These are phyloP conservation scores for Drepanosiphum platanoidis DNA, from an alignment of 2,888 invertebrate species.

Conservation along the genomic window DNA sequence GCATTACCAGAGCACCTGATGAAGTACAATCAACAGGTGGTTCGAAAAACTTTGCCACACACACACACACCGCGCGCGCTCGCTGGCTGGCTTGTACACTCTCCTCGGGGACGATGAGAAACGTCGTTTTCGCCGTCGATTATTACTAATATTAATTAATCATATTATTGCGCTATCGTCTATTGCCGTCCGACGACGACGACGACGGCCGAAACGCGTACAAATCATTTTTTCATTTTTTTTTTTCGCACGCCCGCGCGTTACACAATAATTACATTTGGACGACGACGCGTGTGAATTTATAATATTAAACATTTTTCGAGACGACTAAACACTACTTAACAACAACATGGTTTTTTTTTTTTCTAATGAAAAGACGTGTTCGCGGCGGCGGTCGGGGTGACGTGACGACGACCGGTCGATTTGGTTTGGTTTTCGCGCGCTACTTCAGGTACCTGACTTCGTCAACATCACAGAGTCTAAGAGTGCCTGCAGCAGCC, in stretches of 20 bases:
- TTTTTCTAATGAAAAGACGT: no score
- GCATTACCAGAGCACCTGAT: conserved; percentile 97
- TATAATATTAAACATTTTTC: no score
- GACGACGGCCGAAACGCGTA: no score
- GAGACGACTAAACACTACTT: no score
- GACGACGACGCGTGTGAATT: no score
- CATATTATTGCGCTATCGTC: background rate
- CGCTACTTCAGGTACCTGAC: conserved; percentile 99
- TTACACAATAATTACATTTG: no score
- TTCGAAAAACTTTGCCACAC: conserved; percentile 45
- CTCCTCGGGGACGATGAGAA: background rate
- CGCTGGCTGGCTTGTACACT: background rate
- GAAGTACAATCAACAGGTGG: conserved; percentile 96
- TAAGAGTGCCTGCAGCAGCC: conserved; percentile 60
- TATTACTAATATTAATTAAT: background rate
- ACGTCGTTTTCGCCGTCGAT: background rate
- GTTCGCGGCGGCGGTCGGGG: no score
- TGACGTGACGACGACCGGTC: background rate
- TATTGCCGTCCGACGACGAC: no score
- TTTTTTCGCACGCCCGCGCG: no score
- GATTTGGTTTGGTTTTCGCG: conserved; percentile 71
- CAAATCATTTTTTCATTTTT: no score
- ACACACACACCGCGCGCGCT: background rate
- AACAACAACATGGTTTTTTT: no score
- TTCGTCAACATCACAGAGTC: conserved; percentile 66